These are phyloP conservation scores for Chelon labrosus DNA, from an alignment of 2,797 vertebrate genomes.

Conservation along the genomic window DNA sequence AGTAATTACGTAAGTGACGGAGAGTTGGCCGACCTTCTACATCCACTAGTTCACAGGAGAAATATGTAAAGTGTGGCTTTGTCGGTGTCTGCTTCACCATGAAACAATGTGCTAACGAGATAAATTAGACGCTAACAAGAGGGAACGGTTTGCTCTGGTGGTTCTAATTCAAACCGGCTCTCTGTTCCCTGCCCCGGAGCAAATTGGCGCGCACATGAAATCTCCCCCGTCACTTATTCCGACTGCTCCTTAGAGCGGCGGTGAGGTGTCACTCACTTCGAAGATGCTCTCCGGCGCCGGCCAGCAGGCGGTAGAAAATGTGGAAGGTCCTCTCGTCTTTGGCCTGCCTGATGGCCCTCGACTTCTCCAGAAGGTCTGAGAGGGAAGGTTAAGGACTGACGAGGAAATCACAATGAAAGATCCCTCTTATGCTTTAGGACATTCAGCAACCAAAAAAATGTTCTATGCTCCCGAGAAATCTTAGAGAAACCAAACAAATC, in stretches of 20 bases:
- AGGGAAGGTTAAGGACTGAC: constrained; percentile 81
- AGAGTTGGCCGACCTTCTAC: background rate
- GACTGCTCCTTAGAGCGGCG: background rate
- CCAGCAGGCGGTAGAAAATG: constrained; percentile 96
- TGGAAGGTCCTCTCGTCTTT: constrained; percentile 99
- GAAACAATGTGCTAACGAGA: constrained; percentile 42
- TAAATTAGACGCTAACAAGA: constrained; percentile 39
- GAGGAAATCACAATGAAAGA: background rate
- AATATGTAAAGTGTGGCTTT: constrained; percentile 10
- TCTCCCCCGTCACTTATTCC: background rate
- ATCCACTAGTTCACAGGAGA: constrained; percentile 1
- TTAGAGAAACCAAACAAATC: background rate
- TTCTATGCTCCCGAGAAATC: background rate
- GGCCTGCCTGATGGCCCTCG: constrained; percentile 96
- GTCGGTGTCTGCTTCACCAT: constrained; percentile 17
- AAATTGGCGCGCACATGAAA: constrained; percentile 8
- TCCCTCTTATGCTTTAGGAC: no score
- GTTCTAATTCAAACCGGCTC: constrained; percentile 29
- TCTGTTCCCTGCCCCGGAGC: background rate
- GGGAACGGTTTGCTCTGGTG: constrained; percentile 2
- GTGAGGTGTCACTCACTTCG: constrained; percentile 86
- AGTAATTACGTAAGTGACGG: background rate
- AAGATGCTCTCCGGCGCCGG: constrained; percentile 96
- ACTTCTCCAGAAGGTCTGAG: constrained; percentile 97
- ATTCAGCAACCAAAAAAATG: background rate